phyloP scores from a whole-genome alignment of 2,113 vertebrate genomes.

The Planiliza haematocheilus region DNA sequence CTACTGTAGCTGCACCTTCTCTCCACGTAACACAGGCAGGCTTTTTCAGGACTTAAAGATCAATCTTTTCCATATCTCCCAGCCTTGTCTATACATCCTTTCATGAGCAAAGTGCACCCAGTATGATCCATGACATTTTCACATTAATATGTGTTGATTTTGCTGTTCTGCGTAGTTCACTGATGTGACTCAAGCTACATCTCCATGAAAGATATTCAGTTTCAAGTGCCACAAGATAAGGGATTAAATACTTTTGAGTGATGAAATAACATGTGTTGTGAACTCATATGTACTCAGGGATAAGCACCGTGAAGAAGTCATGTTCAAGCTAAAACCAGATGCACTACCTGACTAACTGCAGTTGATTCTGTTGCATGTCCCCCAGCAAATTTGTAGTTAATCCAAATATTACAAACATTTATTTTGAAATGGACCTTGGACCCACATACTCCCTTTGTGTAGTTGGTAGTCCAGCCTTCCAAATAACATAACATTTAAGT shows the following conservation, averaged over 20 bases:
- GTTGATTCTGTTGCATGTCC: background rate
- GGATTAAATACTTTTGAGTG: background rate
- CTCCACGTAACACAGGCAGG: constrained; percentile 4
- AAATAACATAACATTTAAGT: too few species aligned
- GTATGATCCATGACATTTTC: constrained; percentile 14
- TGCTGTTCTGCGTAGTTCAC: background rate
- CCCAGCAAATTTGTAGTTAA: background rate
- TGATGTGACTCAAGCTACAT: background rate
- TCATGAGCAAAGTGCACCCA: constrained; percentile 3
- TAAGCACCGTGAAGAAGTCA: too few species aligned
- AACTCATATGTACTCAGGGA: background rate
- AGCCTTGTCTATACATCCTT: constrained; percentile 38
- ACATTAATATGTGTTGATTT: constrained; percentile 26
- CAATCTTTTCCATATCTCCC: constrained; percentile 21
- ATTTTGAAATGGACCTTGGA: too few species aligned
- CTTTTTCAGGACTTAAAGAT: constrained; percentile 44
- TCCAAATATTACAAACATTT: background rate
- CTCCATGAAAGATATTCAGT: background rate
- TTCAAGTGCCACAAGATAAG: background rate
- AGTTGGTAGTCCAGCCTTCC: too few species aligned
- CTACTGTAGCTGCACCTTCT: constrained; percentile 48
- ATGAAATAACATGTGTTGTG: background rate
- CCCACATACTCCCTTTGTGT: too few species aligned
- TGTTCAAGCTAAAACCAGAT: too few species aligned
- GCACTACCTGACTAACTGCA: too few species aligned